Evolutionary conservation across 2,888 invertebrate species (phyloP).

Genomic region (Oligia latruncula): DNA sequence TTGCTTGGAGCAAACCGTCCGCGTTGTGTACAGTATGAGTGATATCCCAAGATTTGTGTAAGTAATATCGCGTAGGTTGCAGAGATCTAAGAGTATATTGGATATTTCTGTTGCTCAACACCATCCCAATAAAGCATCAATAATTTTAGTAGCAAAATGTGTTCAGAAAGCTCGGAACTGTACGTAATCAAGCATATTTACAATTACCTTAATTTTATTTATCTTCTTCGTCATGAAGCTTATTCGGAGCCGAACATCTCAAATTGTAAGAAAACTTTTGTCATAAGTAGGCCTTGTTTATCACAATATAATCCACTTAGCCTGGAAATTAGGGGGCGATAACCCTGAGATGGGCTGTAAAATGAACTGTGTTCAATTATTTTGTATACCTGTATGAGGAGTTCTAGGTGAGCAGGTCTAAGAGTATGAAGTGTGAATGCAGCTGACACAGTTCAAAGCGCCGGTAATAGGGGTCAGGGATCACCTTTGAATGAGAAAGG

Average conservation of each 20-base stretch:
- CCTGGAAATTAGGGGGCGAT: constrained; percentile 15
- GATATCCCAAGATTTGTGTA: constrained; percentile 42
- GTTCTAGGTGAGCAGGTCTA: not conserved
- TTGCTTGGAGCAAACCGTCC: constrained; percentile 30
- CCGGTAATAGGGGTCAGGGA: constrained; percentile 3
- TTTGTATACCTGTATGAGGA: not conserved
- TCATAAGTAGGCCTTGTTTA: constrained; percentile 42
- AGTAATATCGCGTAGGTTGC: constrained; percentile 34
- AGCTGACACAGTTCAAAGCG: constrained; percentile 10
- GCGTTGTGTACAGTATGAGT: constrained; percentile 29
- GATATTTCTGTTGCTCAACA: constrained; percentile 9
- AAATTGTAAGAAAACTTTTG: constrained; percentile 29
- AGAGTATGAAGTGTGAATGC: constrained; percentile 13
- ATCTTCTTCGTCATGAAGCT: not conserved
- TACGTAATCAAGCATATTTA: constrained; percentile 4
- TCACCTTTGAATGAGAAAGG: constrained; percentile 11
- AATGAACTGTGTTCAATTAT: constrained; percentile 16
- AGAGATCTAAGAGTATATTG: constrained; percentile 7
- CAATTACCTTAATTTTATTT: constrained; percentile 27
- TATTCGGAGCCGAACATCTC: constrained; percentile 12
- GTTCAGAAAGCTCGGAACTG: not conserved
- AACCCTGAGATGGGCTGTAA: constrained; percentile 16
- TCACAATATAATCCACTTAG: constrained; percentile 47
- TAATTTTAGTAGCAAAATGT: not conserved
- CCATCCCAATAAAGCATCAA: not conserved